Percentiles rank a stretch among this genome's conserved stretches.
Conservation (phyloP, 2,113 vertebrate species). For the Mus spicilegus region DNA sequence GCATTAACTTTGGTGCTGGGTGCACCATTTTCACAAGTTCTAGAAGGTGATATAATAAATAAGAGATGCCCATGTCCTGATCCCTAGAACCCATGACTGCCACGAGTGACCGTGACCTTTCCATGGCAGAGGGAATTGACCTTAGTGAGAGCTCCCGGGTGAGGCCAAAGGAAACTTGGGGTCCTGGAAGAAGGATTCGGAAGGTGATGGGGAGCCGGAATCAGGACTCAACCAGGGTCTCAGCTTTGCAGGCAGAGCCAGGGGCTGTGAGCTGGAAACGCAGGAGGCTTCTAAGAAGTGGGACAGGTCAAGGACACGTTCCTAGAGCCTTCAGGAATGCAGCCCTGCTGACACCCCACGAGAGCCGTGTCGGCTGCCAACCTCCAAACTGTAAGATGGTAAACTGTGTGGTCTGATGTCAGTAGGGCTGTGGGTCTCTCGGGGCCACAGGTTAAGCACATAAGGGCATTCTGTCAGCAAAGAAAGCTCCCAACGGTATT, state of each 20-base stretch:
- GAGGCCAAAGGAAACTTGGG: too few relatives aligned
- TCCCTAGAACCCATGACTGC: background rate
- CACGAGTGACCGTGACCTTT: background rate
- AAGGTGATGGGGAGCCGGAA: fast-evolving
- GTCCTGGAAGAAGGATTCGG: too few relatives aligned
- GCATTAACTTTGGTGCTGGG: background rate
- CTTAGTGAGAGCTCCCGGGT: background rate
- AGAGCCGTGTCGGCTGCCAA: fast-evolving
- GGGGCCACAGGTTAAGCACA: background rate
- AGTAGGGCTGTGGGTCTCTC: background rate
- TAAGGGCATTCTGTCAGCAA: background rate
- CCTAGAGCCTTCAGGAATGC: background rate
- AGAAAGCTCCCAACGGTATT: background rate
- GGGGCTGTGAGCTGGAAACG: background rate
- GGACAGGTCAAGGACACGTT: background rate
- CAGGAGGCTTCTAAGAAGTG: background rate
- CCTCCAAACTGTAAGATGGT: background rate
- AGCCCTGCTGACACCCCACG: too few relatives aligned
- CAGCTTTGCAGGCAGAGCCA: background rate
- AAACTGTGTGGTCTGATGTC: background rate
- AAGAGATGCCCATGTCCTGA: background rate
- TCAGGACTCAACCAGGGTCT: background rate
- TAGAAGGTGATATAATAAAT: background rate
- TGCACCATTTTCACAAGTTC: too few relatives aligned
- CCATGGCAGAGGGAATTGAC: background rate